Percentiles rank a stretch among this genome's conserved stretches.
Evolutionary conservation across 30 jellyfish, hydroid and myxozoan genomes (phyloP).

Genomic region (Phacellophora camtschatica): DNA sequence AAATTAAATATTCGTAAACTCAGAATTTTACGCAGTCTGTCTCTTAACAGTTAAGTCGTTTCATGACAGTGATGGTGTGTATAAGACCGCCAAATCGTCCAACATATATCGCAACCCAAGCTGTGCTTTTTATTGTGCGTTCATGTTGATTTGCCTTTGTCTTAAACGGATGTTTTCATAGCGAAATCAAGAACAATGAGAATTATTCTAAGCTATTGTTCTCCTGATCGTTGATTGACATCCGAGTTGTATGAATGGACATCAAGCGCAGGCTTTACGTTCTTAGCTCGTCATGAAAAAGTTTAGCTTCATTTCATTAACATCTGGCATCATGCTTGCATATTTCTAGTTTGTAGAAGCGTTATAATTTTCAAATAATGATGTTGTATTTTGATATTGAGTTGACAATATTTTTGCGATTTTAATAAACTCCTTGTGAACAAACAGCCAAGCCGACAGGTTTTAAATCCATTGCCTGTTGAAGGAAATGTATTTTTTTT

Average conservation of each 20-base stretch:
- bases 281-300: neutral
- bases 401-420: neutral
- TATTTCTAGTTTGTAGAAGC: too few species aligned
- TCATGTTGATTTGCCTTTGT: neutral
- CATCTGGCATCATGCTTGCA: too few species aligned
- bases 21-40: too few species aligned
- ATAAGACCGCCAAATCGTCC: too few species aligned
- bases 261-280: neutral
- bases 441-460: too few species aligned
- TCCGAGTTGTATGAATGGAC: neutral
- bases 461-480: too few species aligned
- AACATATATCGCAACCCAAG: neutral
- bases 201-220: neutral
- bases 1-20: too few species aligned
- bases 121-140: conserved; percentile 22
- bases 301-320: neutral
- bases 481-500: too few species aligned
- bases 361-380: too few species aligned
- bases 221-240: conserved; percentile 28
- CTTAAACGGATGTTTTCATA: neutral
- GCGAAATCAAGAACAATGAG: conserved; percentile 3
- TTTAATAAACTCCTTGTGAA: neutral
- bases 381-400: neutral
- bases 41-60: too few species aligned
- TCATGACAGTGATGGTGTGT: too few species aligned